Conservation (phyloP, 1,140 invertebrate genomes). For the Papilio polytes region DNA sequence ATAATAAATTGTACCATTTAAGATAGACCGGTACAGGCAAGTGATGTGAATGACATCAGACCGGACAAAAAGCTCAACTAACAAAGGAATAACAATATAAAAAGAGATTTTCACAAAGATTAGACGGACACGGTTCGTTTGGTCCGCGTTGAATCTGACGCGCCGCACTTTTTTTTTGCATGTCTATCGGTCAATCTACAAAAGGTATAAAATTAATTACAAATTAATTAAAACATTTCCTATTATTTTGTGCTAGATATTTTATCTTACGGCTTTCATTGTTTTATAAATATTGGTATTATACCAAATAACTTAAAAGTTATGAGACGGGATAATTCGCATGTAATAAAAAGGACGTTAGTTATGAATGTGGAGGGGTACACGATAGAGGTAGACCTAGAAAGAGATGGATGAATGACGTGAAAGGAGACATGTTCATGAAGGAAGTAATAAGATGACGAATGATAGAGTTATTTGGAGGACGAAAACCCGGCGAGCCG, state of each 20-base stretch:
- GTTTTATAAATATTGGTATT: too few relatives aligned
- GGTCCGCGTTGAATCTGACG: conserved; percentile 37
- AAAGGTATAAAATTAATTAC: conserved; percentile 36
- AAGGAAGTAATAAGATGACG: too few relatives aligned
- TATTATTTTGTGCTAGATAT: not conserved
- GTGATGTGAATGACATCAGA: conserved; percentile 72
- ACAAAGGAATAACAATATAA: conserved; percentile 63
- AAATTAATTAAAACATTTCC: not conserved
- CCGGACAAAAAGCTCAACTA: conserved; percentile 64
- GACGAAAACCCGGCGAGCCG: too few relatives aligned
- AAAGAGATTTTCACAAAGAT: conserved; percentile 70
- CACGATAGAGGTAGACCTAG: too few relatives aligned
- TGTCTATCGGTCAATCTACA: conserved; percentile 34
- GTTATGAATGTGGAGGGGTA: too few relatives aligned
- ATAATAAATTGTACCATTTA: conserved; percentile 29
- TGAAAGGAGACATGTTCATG: too few relatives aligned
- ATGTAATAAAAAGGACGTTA: too few relatives aligned
- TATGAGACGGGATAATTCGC: too few relatives aligned
- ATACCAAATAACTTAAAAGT: too few relatives aligned
- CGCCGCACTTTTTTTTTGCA: conserved; percentile 34
- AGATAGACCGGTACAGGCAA: conserved; percentile 47
- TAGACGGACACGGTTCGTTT: conserved; percentile 58
- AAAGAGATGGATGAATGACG: too few relatives aligned
- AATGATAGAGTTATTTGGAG: too few relatives aligned
- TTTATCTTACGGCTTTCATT: too few relatives aligned